Evolutionary conservation across 2,888 invertebrate genomes (phyloP), one percentile per base, ranked within the genome.

Genomic region (Omphaloscelis lunosa): DNA sequence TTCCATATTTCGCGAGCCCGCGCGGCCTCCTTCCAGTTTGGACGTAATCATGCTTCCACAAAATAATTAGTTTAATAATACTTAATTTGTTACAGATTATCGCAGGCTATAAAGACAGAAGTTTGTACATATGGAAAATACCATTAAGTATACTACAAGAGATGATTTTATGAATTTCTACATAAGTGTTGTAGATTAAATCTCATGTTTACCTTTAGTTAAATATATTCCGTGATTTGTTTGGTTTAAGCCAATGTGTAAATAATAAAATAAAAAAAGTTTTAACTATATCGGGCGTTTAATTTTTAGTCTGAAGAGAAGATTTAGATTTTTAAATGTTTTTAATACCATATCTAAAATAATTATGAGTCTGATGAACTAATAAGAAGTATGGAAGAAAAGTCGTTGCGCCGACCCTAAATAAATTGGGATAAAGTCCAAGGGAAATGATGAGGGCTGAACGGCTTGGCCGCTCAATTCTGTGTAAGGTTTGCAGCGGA

Each of bases 21-120:
- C 11, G 39, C 34, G 12, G 12, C 12, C 29, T 62, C 12, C 29
- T 34, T 23, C 12, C 4, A n/a, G 39, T n/a, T n/a, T 4, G 0
- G 39, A 17, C 9, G 9, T n/a, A 63, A 8, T 15, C 15, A 15
- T 39, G 39, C 12, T 63, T 39, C n/a, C 39, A n/a, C 15, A 39
- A 63, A 63, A 39, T 63, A 39, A 63, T 34, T n/a, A 29, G 3
- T 11, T 8, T 11, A 45, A 53, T 27, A 27, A 59, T 58, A 48
- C 76, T 72, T 77, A 85, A 75, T 89, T 94, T 94, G 80, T 97
- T 96, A 5, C 95, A 98, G 98, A 97, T 98, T 23, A 97, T 98
- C 75, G 97, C 97, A 5, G 98, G 98, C 58, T 97, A 97, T 87
- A 98, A 98, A 92, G 97, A 98, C 91, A 97, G 97, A 90, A 97